These are phyloP conservation scores for Tetragnatha versicolor DNA, from an alignment of 1,140 invertebrate genomes.

Conservation along the genomic window DNA sequence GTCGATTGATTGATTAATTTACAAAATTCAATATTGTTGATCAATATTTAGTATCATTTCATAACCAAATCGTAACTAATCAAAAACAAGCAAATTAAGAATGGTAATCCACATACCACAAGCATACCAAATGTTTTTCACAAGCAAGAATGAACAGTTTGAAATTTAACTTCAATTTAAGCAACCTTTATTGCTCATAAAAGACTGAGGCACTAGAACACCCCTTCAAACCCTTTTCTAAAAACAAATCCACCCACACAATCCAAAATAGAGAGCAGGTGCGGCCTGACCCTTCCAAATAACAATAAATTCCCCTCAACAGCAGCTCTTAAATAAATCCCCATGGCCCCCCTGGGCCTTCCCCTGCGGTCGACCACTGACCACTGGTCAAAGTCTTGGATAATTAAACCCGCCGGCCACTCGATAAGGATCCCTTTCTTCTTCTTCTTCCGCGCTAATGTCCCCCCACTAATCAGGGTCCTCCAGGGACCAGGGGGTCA, in stretches of 20 bases:
- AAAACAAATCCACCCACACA: background rate
- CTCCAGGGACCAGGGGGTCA: constrained; percentile 1
- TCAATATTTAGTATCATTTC: too few relatives aligned
- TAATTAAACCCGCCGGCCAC: constrained; percentile 43
- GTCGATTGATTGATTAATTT: too few relatives aligned
- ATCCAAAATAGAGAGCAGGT: constrained; percentile 38
- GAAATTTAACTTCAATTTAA: background rate
- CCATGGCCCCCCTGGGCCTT: constrained; percentile 38
- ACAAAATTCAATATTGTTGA: too few relatives aligned
- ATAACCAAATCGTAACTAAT: too few relatives aligned
- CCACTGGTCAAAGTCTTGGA: constrained; percentile 51
- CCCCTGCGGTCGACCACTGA: constrained; percentile 45
- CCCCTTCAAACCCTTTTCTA: background rate
- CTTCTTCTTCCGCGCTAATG: constrained; percentile 29
- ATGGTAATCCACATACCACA: background rate
- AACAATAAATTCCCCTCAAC: constrained; percentile 44
- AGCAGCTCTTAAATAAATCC: constrained; percentile 47
- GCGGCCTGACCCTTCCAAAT: constrained; percentile 13
- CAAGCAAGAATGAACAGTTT: too few relatives aligned
- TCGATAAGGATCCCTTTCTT: constrained; percentile 42
- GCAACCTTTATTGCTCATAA: too few relatives aligned
- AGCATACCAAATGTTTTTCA: too few relatives aligned
- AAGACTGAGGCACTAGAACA: too few relatives aligned
- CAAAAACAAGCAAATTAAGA: too few relatives aligned
- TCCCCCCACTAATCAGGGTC: constrained; percentile 44